Conservation (phyloP, 2,888 invertebrate species). For the Mantis religiosa region DNA sequence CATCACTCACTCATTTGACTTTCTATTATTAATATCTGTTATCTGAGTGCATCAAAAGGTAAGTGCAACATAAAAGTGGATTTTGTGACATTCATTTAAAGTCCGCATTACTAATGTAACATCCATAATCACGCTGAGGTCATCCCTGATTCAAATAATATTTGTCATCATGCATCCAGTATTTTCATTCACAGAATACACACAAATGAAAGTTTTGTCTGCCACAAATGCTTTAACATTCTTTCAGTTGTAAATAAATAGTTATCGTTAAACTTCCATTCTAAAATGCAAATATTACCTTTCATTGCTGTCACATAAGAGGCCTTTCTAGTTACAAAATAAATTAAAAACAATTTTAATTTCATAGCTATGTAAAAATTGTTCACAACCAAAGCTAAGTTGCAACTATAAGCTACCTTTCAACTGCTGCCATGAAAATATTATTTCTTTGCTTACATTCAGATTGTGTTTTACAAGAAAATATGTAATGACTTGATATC, state of each 20-base stretch:
- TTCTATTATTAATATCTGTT: neutral
- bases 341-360: neutral
- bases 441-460: neutral
- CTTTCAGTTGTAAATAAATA: too few relatives aligned
- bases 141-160: neutral
- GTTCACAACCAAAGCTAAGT: neutral
- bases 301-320: neutral
- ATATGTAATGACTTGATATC: neutral
- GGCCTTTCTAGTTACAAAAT: neutral
- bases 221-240: too few relatives aligned
- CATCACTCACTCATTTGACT: neutral
- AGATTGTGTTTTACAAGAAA: neutral
- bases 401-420: neutral
- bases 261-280: neutral
- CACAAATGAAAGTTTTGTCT: neutral
- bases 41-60: neutral
- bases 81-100: neutral
- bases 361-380: neutral
- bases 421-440: neutral
- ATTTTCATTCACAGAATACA: neutral
- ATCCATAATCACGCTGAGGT: neutral
- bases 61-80: neutral
- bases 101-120: neutral
- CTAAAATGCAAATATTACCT: neutral
- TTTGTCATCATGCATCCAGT: neutral